phyloP scores from a whole-genome alignment of 2,113 vertebrate species.

The Oenanthe melanoleuca region DNA sequence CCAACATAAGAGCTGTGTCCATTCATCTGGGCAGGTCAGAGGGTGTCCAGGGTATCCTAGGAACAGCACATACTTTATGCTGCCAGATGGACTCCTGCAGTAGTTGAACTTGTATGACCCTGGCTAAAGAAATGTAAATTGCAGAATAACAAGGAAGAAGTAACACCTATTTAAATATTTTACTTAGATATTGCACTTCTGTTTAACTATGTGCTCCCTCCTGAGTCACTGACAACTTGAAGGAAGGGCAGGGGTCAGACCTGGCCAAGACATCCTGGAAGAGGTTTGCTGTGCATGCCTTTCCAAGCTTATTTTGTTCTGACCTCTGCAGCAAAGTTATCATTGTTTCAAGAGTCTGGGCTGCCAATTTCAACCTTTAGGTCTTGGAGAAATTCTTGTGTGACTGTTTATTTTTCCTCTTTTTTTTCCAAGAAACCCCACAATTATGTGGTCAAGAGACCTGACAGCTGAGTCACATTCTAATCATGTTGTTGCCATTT shows the following conservation, averaged over 20 bases:
- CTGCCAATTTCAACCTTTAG: neutral
- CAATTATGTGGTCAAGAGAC: neutral
- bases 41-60: neutral
- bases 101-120: accelerated
- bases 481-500: neutral
- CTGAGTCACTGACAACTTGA: neutral
- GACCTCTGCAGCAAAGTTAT: neutral
- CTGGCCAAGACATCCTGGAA: neutral
- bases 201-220: neutral
- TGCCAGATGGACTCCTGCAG: neutral
- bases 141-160: neutral
- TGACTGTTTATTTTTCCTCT: neutral
- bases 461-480: neutral
- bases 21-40: neutral
- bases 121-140: neutral
- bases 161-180: neutral
- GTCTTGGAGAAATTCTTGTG: neutral
- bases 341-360: neutral
- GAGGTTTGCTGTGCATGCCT: neutral
- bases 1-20: neutral
- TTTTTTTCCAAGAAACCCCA: neutral
- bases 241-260: neutral
- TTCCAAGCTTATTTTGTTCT: neutral
- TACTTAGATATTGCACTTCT: neutral
- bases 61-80: neutral